These are phyloP conservation scores for Drosophila longiperda DNA, from an alignment of 2,888 invertebrate genomes.

Conservation along the genomic window DNA sequence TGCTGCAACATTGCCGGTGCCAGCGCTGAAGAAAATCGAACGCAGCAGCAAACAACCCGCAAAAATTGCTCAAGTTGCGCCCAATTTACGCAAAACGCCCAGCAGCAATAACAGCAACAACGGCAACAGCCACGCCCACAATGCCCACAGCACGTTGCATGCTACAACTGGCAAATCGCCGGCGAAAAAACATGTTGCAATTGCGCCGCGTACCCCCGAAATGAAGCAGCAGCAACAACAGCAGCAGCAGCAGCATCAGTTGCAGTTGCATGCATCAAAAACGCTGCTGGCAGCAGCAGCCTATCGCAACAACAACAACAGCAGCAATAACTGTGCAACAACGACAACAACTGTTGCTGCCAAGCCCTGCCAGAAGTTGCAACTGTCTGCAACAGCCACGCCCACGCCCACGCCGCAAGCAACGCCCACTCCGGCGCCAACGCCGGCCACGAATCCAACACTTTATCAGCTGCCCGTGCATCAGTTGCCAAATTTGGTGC, in stretches of 20 bases:
- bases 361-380: conserved; percentile 52
- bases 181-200: conserved; percentile 85
- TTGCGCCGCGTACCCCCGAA: conserved; percentile 84
- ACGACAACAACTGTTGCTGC: conserved; percentile 36
- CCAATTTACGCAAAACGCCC: conserved; percentile 84
- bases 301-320: conserved; percentile 31
- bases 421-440: conserved; percentile 26
- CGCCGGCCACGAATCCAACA: conserved; percentile 76
- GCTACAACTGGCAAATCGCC: conserved; percentile 82
- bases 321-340: conserved; percentile 26
- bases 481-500: conserved; percentile 88
- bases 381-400: conserved; percentile 40
- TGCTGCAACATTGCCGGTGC: conserved; percentile 72
- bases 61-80: conserved; percentile 85
- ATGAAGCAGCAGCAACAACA: conserved; percentile 81
- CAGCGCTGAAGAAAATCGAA: conserved; percentile 85
- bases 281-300: conserved; percentile 46
- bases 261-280: conserved; percentile 52
- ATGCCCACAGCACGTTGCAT: conserved; percentile 70
- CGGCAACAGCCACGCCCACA: conserved; percentile 60
- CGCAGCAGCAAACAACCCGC: conserved; percentile 83
- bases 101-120: conserved; percentile 70
- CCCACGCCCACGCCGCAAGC: conserved; percentile 25
- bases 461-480: conserved; percentile 87
- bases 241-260: conserved; percentile 60